A percentile compares a stretch with the other conserved stretches of the same genome.
Evolutionary conservation across 2,113 vertebrate genomes (phyloP).

Genomic region (Cololabis saira): DNA sequence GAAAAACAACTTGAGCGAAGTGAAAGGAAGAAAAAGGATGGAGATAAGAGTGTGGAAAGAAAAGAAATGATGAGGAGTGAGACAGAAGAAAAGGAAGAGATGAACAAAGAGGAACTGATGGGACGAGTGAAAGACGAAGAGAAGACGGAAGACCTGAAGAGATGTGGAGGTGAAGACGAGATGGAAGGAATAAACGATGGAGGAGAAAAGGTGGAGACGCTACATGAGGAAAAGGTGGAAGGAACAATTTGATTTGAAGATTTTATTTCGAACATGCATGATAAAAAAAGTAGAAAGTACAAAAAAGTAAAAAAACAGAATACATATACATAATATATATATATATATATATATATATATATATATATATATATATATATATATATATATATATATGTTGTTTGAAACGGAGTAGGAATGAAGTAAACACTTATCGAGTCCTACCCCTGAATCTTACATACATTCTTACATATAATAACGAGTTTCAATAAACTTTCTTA

Average conservation of each 20-base stretch:
- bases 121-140: background rate
- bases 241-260: too few species aligned
- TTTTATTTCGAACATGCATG: too few species aligned
- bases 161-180: too few species aligned
- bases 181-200: background rate
- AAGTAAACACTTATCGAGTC: too few species aligned
- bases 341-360: too few species aligned
- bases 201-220: background rate
- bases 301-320: background rate
- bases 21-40: background rate
- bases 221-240: background rate
- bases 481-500: too few species aligned
- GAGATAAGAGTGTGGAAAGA: background rate
- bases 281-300: background rate
- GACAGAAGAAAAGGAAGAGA: background rate
- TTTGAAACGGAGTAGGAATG: too few species aligned
- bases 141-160: background rate
- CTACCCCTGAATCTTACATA: too few species aligned
- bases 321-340: too few species aligned
- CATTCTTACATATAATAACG: too few species aligned
- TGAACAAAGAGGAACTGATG: constrained; percentile 1
- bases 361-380: too few species aligned
- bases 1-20: background rate
- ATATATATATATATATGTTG: too few species aligned
- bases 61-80: background rate